Base-by-base conservation (phyloP, 2,888 invertebrate genomes). In the Drosophila melanocephala region DNA sequence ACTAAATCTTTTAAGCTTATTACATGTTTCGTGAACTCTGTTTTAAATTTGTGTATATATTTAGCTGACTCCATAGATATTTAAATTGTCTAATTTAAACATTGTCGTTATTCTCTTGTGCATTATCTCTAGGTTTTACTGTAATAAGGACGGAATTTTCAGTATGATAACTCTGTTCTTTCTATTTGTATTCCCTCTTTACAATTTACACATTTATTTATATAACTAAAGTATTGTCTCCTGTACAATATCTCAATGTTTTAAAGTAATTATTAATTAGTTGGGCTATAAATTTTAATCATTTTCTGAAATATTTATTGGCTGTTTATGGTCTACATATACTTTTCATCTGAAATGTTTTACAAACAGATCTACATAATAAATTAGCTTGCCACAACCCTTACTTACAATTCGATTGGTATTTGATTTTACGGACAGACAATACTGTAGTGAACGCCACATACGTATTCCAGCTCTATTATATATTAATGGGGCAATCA, bases 391-490 rank as follows among this genome's bases (percentile, higher is more conserved):
- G 10, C 2, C n/a, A n/a, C 12, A 42, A n/a, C 10, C 39, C 39
- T 39, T 12, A 3, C 12, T n/a, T 39, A 26, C 7, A 16, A 26
- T 16, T 26, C 47, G 26, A 47, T 9, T 30, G 19, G 51, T 2
- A 35, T 47, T 37, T 50, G 6, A 33, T 32, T 32, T 35, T 9
- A 50, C 68, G 22, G 66, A 39, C 47, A n/a, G 66, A 66, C 33
- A 35, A 30, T 9, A 14, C n/a, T 28, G 5, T 3, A 10, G 4
- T 14, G 12, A 35, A 12, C 10, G 28, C 28, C 19, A 28, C 19
- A 10, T 12, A 28, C 33, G n/a, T 39, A 22, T 55, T 50, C 53
- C 61, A 78, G 74, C 73, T 78, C 79, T 58, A 47, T 53, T 44
- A 10, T 10, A 30, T 28, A 51, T 32, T 6, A 42, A 33, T 30